Evolutionary conservation across 2,888 invertebrate species (phyloP).

Genomic region (Dioctria rufipes): DNA sequence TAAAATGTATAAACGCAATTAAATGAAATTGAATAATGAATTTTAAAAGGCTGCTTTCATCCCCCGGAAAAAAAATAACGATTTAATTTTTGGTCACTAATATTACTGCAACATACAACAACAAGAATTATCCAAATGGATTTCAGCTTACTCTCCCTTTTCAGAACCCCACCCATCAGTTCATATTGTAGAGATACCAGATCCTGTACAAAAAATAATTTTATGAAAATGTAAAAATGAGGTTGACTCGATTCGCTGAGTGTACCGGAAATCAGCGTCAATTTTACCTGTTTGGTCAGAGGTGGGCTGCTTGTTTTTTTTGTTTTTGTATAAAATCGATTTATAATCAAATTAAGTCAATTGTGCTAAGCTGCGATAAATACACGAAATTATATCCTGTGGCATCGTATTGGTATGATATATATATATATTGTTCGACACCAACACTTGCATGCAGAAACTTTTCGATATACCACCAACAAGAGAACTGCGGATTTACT

Average conservation of each 20-base stretch:
- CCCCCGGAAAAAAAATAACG: neutral
- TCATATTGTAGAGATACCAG: neutral
- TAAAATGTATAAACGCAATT: conserved; percentile 1
- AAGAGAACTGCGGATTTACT: conserved; percentile 3
- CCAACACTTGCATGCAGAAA: neutral
- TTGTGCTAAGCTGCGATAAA: conserved; percentile 41
- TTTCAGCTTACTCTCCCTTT: neutral
- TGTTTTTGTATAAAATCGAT: conserved; percentile 20
- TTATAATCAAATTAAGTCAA: conserved; percentile 40
- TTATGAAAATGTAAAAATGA: neutral
- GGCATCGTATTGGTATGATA: neutral
- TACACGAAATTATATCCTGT: neutral
- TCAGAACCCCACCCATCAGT: neutral
- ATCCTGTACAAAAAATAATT: neutral
- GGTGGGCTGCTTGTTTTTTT: neutral
- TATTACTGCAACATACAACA: neutral
- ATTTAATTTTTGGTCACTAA: conserved; percentile 13
- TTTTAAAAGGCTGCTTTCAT: conserved; percentile 8
- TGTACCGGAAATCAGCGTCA: neutral
- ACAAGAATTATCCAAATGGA: conserved; percentile 3
- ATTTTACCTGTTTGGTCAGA: neutral
- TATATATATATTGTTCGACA: no score
- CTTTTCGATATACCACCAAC: neutral
- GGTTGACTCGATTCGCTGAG: neutral
- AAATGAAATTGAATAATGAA: conserved; percentile 3